These are phyloP conservation scores for Cygnus olor DNA, from an alignment of 2,797 vertebrate species.

Conservation along the genomic window DNA sequence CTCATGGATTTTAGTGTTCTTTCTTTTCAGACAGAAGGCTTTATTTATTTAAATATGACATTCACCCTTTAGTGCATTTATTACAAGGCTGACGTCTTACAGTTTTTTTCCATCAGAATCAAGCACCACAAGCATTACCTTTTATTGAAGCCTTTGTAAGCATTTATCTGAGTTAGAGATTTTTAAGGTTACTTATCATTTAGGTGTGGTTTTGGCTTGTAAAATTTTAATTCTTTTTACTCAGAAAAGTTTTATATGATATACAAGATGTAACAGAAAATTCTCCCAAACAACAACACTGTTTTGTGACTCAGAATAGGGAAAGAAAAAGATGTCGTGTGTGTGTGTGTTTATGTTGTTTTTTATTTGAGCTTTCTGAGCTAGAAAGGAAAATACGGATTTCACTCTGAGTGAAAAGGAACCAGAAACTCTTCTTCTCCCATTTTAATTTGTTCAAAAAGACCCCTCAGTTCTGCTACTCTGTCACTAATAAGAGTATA, in stretches of 20 bases:
- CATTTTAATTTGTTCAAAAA: neutral
- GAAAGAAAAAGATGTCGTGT: neutral
- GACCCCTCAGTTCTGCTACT: neutral
- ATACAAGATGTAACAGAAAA: neutral
- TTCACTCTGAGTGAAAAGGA: neutral
- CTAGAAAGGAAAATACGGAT: neutral
- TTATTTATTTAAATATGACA: constrained; percentile 68
- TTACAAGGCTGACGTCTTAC: constrained; percentile 59
- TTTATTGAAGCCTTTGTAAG: constrained; percentile 51
- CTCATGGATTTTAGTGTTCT: constrained; percentile 42
- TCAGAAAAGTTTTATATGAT: neutral
- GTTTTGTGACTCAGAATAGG: neutral
- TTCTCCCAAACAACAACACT: neutral
- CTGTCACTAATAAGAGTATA: neutral
- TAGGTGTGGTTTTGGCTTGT: neutral
- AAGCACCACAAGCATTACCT: constrained; percentile 52
- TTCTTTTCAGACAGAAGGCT: constrained; percentile 38
- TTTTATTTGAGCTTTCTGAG: neutral
- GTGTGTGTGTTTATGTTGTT: neutral
- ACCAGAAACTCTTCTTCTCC: neutral
- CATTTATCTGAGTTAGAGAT: constrained; percentile 45
- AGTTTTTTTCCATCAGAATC: constrained; percentile 17
- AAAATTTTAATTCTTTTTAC: constrained; percentile 5
- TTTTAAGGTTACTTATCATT: constrained; percentile 29
- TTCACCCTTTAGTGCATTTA: constrained; percentile 65